Conservation (phyloP, 2,888 invertebrate species). For the Eupithecia centaureata region DNA sequence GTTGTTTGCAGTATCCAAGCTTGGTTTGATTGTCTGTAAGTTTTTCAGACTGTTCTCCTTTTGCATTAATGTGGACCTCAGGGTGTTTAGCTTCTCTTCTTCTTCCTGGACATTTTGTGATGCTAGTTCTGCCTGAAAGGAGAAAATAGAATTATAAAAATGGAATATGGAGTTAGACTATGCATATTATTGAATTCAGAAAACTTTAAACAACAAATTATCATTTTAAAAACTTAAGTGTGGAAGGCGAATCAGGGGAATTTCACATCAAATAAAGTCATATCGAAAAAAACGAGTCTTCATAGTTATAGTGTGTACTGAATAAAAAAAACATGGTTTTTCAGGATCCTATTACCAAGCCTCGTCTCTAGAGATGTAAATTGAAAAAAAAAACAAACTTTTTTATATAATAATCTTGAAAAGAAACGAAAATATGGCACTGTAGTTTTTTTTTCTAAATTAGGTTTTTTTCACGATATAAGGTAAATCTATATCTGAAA, state of each 20-base stretch:
- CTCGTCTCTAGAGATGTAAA: too few relatives aligned
- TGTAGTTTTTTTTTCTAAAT: too few relatives aligned
- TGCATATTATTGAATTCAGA: background rate
- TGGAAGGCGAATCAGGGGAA: background rate
- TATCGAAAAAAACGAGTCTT: too few relatives aligned
- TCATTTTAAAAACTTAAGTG: background rate
- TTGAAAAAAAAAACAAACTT: too few relatives aligned
- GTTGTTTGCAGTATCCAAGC: conserved; percentile 66
- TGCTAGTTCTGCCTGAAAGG: conserved; percentile 61
- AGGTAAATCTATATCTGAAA: too few relatives aligned
- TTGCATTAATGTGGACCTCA: conserved; percentile 59
- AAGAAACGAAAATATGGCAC: too few relatives aligned
- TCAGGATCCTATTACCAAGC: too few relatives aligned
- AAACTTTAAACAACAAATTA: background rate
- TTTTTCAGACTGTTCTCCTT: conserved; percentile 72
- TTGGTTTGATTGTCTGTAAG: conserved; percentile 69
- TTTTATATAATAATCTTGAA: too few relatives aligned
- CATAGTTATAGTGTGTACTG: too few relatives aligned
- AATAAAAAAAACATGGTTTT: too few relatives aligned
- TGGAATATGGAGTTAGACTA: background rate
- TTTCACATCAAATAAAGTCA: background rate
- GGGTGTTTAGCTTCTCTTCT: conserved; percentile 61
- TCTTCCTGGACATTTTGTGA: conserved; percentile 65
- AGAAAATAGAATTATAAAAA: background rate
- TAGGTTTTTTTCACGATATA: too few relatives aligned